A percentile compares a stretch with the other conserved stretches of the same genome.
These are phyloP conservation scores for Dryoscopus gambensis DNA, from an alignment of 2,113 vertebrate species.

Conservation along the genomic window DNA sequence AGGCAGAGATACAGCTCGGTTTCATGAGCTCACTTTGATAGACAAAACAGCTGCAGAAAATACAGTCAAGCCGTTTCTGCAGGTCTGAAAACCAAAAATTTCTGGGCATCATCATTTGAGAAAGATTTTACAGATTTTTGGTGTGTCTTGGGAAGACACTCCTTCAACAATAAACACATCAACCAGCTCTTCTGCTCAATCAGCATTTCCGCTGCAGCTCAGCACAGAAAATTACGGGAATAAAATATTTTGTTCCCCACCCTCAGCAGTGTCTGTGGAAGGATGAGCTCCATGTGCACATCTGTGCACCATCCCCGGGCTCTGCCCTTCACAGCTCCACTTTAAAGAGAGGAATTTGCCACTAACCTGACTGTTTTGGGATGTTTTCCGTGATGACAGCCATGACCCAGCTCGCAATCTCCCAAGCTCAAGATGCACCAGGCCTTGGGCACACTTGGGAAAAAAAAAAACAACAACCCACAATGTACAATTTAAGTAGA, in stretches of 20 bases:
- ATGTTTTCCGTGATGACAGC: slow-evolving; percentile 79
- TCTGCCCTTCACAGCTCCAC: not conserved
- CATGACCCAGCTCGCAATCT: slow-evolving; percentile 88
- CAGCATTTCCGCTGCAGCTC: not conserved
- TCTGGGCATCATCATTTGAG: not conserved
- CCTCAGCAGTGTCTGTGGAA: not conserved
- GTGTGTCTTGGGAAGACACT: not conserved
- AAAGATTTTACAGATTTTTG: not conserved
- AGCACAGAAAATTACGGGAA: not conserved
- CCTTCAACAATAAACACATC: not conserved
- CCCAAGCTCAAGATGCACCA: slow-evolving; percentile 88
- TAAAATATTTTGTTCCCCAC: not conserved
- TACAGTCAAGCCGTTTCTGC: not conserved
- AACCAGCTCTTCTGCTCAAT: not conserved
- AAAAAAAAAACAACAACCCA: not conserved
- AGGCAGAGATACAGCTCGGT: not conserved
- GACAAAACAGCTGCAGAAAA: slow-evolving; percentile 43
- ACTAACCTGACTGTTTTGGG: slow-evolving; percentile 85
- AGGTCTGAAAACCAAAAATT: not conserved
- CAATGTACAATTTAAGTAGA: not conserved
- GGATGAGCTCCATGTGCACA: not conserved
- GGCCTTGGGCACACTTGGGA: slow-evolving; percentile 88
- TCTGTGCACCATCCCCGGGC: not conserved
- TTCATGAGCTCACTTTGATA: not conserved
- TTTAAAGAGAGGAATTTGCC: not conserved